Evolutionary conservation across 2,113 vertebrate species (phyloP), one percentile per base, ranked within the genome.

Genomic region (Cnemophilus loriae): DNA sequence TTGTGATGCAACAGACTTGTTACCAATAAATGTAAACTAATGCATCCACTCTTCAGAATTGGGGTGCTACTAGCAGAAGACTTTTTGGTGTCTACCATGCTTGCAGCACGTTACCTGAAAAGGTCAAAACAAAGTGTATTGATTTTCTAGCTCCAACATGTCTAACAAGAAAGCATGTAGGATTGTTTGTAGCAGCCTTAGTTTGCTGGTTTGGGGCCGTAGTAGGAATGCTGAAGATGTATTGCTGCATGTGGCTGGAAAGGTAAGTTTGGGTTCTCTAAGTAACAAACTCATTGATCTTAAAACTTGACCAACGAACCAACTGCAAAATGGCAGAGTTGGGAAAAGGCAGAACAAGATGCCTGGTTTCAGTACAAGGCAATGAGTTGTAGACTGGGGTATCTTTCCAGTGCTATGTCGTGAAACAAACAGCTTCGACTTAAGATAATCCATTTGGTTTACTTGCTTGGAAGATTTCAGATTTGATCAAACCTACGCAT

Each of bases 21-120:
- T 59, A 52, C 26, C n/a, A 24, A 1, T n/a, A 41, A 64, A 59
- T n/a, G 47, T 59, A 22, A 87, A 65, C 28, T 37, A 39, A 42
- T 50, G 30, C 33, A 24, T 73, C 27, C 68, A 0, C 26, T 8
- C n/a, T 21, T 77, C 26, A 0, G 41, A 59, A 21, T 1, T 77
- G 83, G 24, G 20, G 21, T 84, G 52, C 39, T 67, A 0, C 6
- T 39, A 7, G 65, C 33, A 56, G 11, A 30, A 33, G 30, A 59
- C 16, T 4, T 74, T 33, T 22, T 23, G 33, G 35, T 76, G n/a
- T 33, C 64, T 39, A 0, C 24, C 10, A 42, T 7, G 19, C 42
- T 82, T 73, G 60, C 37, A 81, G 37, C 13, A 32, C 9, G 1
- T 33, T 59, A 17, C 16, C n/a, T 59, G n/a, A 15, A 42, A 44